Evolutionary conservation across 2,797 vertebrate species (phyloP).

Genomic region (Esox lucius): DNA sequence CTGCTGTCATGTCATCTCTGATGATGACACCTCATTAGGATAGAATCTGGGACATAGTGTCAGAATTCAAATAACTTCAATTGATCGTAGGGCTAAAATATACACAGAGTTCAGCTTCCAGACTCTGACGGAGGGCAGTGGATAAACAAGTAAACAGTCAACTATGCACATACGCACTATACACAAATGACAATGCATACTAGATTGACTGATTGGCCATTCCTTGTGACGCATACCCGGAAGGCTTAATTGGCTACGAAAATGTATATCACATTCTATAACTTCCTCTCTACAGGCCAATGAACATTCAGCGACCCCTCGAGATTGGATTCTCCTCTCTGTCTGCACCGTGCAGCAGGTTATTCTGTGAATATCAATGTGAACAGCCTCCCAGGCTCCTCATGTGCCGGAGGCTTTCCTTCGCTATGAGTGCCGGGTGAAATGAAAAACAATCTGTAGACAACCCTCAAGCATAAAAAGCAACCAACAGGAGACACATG

Average conservation of each 20-base stretch:
- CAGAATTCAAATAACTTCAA: slow-evolving; percentile 14
- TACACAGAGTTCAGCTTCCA: slow-evolving; percentile 2
- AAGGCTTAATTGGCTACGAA: not conserved
- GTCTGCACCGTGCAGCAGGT: not conserved
- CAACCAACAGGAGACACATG: not conserved
- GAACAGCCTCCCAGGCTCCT: not conserved
- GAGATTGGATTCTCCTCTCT: not conserved
- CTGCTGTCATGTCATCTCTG: slow-evolving; percentile 14
- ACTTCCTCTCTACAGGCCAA: not conserved
- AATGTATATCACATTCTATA: not conserved
- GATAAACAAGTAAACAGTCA: not conserved
- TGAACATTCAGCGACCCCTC: not conserved
- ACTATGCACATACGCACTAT: too few relatives aligned
- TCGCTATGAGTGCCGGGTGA: not conserved
- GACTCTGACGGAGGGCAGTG: slow-evolving; percentile 12
- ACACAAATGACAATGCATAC: not conserved
- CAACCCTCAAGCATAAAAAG: not conserved
- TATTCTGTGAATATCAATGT: not conserved
- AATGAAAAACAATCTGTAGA: not conserved
- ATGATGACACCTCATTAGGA: not conserved
- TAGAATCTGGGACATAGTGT: slow-evolving; percentile 15
- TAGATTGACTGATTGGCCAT: not conserved
- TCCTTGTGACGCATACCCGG: not conserved
- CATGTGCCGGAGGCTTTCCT: not conserved
- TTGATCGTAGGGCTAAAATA: not conserved